These are phyloP conservation scores for Heliconius nattereri DNA, from an alignment of 1,140 invertebrate genomes.

Conservation along the genomic window DNA sequence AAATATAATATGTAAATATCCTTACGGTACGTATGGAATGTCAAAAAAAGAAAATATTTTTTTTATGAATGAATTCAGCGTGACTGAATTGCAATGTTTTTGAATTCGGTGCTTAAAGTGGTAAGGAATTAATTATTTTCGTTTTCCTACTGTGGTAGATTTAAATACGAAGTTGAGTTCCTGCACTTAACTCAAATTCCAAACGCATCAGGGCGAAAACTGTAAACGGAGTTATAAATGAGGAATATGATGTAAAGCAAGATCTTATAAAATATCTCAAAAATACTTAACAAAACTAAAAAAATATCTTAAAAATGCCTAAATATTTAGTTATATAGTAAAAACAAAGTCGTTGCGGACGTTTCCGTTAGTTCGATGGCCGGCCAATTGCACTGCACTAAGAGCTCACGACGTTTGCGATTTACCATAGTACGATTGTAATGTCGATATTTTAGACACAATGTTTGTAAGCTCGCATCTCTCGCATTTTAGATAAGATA, in stretches of 20 bases:
- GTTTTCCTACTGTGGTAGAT: too few relatives aligned
- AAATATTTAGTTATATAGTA: conserved; percentile 12
- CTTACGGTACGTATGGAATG: neutral
- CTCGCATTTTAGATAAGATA: too few relatives aligned
- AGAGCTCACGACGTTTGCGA: conserved; percentile 39
- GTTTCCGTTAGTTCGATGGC: conserved; percentile 43
- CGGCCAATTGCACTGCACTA: conserved; percentile 47
- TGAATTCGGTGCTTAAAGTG: too few relatives aligned
- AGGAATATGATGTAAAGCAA: neutral
- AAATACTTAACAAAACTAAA: neutral
- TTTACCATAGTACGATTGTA: conserved; percentile 27
- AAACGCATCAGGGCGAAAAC: too few relatives aligned
- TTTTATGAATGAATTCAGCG: neutral
- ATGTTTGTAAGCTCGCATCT: too few relatives aligned
- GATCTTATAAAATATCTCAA: too few relatives aligned
- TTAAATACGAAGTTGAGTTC: too few relatives aligned
- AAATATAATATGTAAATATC: neutral
- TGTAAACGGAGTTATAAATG: too few relatives aligned
- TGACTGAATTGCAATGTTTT: too few relatives aligned
- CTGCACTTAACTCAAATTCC: too few relatives aligned
- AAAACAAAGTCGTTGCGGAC: conserved; percentile 28
- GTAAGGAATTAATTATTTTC: too few relatives aligned
- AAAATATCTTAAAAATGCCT: neutral
- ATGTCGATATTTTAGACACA: too few relatives aligned
- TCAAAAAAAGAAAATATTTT: neutral